A percentile compares a stretch with the other conserved stretches of the same genome.
phyloP scores from a whole-genome alignment of 2,888 invertebrate genomes.

The Deilephila porcellus region DNA sequence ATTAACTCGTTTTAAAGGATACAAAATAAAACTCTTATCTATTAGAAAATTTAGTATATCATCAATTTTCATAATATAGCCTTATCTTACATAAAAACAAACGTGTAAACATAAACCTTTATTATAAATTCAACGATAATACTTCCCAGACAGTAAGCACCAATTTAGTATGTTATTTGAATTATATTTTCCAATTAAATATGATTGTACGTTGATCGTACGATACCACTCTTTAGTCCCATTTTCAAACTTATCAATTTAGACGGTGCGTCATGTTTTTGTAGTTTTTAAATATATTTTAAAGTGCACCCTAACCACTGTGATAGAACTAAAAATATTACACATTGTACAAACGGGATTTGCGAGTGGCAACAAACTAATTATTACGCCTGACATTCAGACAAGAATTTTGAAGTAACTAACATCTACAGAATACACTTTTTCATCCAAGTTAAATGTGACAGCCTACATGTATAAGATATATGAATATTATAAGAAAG shows the following conservation, averaged over 20 bases:
- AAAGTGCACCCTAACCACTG: slow-evolving; percentile 23
- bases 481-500: slow-evolving; percentile 60
- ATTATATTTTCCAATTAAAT: slow-evolving; percentile 9
- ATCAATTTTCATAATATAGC: slow-evolving; percentile 75
- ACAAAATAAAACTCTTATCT: slow-evolving; percentile 62
- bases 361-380: slow-evolving; percentile 15
- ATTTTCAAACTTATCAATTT: slow-evolving; percentile 4
- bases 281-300: not conserved
- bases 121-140: slow-evolving; percentile 71
- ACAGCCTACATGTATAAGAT: slow-evolving; percentile 28
- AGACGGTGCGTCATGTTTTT: not conserved
- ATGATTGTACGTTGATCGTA: not conserved
- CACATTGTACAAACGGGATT: slow-evolving; percentile 24
- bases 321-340: slow-evolving; percentile 21
- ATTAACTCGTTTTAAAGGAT: not conserved
- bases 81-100: slow-evolving; percentile 70
- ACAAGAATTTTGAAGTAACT: slow-evolving; percentile 18
- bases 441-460: slow-evolving; percentile 13
- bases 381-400: slow-evolving; percentile 14
- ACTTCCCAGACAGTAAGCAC: slow-evolving; percentile 68
- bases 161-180: slow-evolving; percentile 46
- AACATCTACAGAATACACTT: slow-evolving; percentile 23
- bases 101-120: slow-evolving; percentile 68
- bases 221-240: slow-evolving; percentile 25
- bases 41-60: slow-evolving; percentile 81